Evolutionary conservation across 2,888 invertebrate species (phyloP).

Genomic region (Schizotus pectinicornis): DNA sequence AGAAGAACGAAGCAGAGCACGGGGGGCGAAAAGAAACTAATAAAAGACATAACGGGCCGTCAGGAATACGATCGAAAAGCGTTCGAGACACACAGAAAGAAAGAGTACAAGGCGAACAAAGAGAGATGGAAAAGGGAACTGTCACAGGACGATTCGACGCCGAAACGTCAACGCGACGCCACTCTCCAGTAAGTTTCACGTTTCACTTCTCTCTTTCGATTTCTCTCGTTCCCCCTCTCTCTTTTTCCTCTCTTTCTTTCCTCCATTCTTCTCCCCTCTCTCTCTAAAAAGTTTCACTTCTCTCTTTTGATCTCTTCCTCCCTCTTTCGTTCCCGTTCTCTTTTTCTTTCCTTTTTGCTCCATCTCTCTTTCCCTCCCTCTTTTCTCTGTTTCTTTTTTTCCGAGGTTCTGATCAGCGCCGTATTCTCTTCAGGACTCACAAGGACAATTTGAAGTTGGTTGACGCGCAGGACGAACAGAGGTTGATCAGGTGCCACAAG

Average conservation of each 20-base stretch:
- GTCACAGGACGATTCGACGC: constrained; percentile 89
- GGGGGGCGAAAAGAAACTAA: constrained; percentile 89
- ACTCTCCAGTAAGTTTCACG: constrained; percentile 81
- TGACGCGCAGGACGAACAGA: constrained; percentile 89
- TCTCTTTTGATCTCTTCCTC: too few species aligned
- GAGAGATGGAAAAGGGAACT: constrained; percentile 95
- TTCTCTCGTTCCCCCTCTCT: not conserved
- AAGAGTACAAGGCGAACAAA: constrained; percentile 96
- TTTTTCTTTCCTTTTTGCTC: constrained; percentile 33
- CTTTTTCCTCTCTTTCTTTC: constrained; percentile 32
- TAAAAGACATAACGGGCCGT: constrained; percentile 86
- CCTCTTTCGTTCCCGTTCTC: not conserved
- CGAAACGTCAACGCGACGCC: constrained; percentile 88
- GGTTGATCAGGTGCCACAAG: constrained; percentile 85
- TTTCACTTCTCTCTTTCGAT: too few species aligned
- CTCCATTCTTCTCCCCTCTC: too few species aligned
- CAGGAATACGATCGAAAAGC: constrained; percentile 93
- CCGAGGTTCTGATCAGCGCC: too few species aligned
- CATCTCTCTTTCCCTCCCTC: too few species aligned
- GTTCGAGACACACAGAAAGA: constrained; percentile 91
- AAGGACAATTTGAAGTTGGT: constrained; percentile 91
- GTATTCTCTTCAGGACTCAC: constrained; percentile 79
- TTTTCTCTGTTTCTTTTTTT: too few species aligned
- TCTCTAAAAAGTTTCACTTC: too few species aligned
- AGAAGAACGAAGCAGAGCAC: constrained; percentile 85